phyloP scores from a whole-genome alignment of 2,888 invertebrate species.

The Cephus nigrinus region DNA sequence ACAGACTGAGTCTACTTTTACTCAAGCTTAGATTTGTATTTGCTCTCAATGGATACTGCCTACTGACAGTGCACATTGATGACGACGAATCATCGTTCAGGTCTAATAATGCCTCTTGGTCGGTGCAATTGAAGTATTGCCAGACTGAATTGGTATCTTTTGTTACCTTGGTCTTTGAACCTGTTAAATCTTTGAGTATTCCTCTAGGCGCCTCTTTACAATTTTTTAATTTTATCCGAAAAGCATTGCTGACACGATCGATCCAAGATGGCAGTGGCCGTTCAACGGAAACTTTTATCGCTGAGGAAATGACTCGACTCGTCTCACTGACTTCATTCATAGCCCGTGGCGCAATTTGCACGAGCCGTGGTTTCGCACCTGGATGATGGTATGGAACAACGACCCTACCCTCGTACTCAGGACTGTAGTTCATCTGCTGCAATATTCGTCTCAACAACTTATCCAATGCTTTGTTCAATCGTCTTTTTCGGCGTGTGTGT shows the following conservation, averaged over 20 bases:
- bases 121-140: background rate
- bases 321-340: slow-evolving; percentile 20
- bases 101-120: background rate
- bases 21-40: background rate
- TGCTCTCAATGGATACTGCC: background rate
- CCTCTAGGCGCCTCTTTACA: background rate
- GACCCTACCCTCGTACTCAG: background rate
- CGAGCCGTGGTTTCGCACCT: slow-evolving; percentile 10
- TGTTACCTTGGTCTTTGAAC: background rate
- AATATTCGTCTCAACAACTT: slow-evolving; percentile 10
- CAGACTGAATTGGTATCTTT: background rate
- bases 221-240: background rate
- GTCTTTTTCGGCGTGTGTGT: background rate
- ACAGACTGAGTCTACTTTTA: slow-evolving; percentile 2
- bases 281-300: slow-evolving; percentile 18
- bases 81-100: background rate
- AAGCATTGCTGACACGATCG: background rate
- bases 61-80: background rate
- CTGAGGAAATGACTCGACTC: slow-evolving; percentile 24
- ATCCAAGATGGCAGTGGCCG: background rate
- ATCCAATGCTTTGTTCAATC: background rate
- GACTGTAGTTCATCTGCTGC: slow-evolving; percentile 19
- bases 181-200: background rate
- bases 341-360: background rate
- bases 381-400: slow-evolving; percentile 27